These are phyloP conservation scores for Cottoperca gobio DNA, from an alignment of 2,797 vertebrate genomes.

Conservation along the genomic window DNA sequence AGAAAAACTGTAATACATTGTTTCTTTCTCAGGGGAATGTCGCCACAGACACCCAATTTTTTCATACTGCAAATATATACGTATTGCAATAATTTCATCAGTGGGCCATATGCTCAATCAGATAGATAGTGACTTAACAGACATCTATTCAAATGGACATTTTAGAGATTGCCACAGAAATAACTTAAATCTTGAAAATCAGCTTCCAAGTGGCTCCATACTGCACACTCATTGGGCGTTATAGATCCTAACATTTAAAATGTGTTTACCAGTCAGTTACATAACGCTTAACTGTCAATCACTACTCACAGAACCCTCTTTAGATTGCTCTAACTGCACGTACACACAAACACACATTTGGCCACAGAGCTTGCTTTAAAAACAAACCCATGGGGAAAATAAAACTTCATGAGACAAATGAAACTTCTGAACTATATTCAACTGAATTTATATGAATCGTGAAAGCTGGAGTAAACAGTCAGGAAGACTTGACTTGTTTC, in stretches of 20 bases:
- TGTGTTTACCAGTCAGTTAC: conserved; percentile 48
- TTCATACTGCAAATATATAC: too few relatives aligned
- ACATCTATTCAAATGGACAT: too few relatives aligned
- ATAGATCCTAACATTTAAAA: conserved; percentile 31
- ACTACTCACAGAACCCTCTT: conserved; percentile 30
- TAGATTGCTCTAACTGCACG: neutral
- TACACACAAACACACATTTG: neutral
- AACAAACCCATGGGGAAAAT: neutral
- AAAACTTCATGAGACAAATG: conserved; percentile 31
- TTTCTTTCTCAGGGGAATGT: too few relatives aligned
- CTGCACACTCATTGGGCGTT: conserved; percentile 34
- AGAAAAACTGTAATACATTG: too few relatives aligned
- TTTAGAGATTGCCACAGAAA: neutral
- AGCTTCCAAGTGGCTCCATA: neutral
- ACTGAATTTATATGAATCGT: conserved; percentile 6
- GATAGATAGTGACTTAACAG: too few relatives aligned
- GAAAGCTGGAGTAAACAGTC: conserved; percentile 38
- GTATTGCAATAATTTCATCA: too few relatives aligned
- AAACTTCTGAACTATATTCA: conserved; percentile 21
- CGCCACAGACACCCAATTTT: too few relatives aligned
- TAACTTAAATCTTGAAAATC: neutral
- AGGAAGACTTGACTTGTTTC: conserved; percentile 61
- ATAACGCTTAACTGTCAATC: conserved; percentile 33
- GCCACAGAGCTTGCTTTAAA: neutral
- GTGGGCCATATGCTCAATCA: too few relatives aligned